Conservation (phyloP, 2,888 invertebrate species). For the Trichopria drosophilae region DNA sequence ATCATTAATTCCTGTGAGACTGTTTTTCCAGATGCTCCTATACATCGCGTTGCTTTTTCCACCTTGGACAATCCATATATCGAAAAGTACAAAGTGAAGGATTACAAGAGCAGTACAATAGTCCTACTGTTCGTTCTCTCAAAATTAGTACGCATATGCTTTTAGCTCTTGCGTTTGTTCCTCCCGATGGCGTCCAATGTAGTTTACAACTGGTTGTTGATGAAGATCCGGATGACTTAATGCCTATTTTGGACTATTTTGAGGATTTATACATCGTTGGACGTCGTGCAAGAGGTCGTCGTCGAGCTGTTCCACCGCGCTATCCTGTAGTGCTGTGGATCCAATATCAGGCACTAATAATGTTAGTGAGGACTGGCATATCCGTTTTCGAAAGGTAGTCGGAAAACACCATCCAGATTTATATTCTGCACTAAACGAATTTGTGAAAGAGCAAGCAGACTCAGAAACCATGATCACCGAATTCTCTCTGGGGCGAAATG, state of each 20-base stretch:
- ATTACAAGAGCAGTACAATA: constrained; percentile 2
- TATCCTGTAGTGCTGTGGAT: constrained; percentile 6
- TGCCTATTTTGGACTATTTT: constrained; percentile 3
- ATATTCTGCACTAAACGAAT: too few relatives aligned
- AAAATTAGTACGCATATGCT: constrained; percentile 8
- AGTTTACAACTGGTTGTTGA: constrained; percentile 5
- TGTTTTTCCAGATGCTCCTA: background rate
- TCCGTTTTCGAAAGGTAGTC: too few relatives aligned
- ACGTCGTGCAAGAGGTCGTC: background rate
- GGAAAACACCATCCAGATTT: too few relatives aligned
- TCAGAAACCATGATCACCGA: too few relatives aligned
- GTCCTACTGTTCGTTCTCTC: background rate
- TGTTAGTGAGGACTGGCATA: too few relatives aligned
- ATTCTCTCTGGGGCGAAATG: too few relatives aligned
- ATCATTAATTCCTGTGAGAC: constrained; percentile 2
- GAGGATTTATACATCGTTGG: constrained; percentile 1
- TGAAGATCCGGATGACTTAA: background rate
- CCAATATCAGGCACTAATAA: constrained; percentile 9
- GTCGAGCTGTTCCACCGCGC: constrained; percentile 4
- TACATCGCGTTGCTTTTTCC: background rate
- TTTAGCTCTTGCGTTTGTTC: constrained; percentile 1
- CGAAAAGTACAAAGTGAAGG: constrained; percentile 5
- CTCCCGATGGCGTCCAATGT: constrained; percentile 2
- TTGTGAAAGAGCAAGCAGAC: too few relatives aligned
- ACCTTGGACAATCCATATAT: constrained; percentile 6